Base-by-base conservation (phyloP, 2,113 vertebrate species). In the Tichodroma muraria region DNA sequence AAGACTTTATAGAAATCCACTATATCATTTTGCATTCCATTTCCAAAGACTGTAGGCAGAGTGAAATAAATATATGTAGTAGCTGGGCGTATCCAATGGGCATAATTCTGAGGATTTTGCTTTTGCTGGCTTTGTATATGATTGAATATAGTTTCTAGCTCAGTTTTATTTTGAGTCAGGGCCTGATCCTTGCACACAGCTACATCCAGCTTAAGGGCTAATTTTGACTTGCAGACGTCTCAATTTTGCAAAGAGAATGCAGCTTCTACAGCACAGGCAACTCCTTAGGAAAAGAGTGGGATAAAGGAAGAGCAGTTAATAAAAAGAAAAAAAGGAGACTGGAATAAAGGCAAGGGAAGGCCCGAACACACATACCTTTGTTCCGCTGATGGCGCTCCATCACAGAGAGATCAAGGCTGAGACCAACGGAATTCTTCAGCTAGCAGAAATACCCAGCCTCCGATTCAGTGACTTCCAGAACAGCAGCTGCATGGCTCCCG, bases 381-480 rank as follows among this genome's bases (percentile, higher is more conserved):
- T 40, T 65, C 63, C 68, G 16, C 24, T 35, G 52, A 47, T 35
- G 45, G 37, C 9, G 44, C 7, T n/a, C 38, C 50, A 0, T 37
- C 68, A 35, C 4, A 65, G 50, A 13, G 33, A 85, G 30, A 50
- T 28, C 3, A 56, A 66, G 23, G 50, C n/a, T 86, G 61, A 83
- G 65, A 21, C 6, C 15, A 19, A 6, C 2, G 11, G 25, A 63
- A 56, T 54, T 75, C 25, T 63, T 78, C 6, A 78, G 50, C 20
- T 17, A 7, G 33, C 18, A 44, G 65, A 56, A 52, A 68, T 12
- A 7, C 3, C 12, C 20, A 54, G 40, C 33, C 40, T 57, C 23
- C 15, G 42, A 8, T 44, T 47, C 49, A 65, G 35, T 0, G 1
- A 11, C 27, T 20, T 35, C 5, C 5, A 8, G 35, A 19, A 21